Base-by-base conservation (phyloP, 37 sponge, comb jelly and placozoan genomes). In the Spongilla lacustris region DNA sequence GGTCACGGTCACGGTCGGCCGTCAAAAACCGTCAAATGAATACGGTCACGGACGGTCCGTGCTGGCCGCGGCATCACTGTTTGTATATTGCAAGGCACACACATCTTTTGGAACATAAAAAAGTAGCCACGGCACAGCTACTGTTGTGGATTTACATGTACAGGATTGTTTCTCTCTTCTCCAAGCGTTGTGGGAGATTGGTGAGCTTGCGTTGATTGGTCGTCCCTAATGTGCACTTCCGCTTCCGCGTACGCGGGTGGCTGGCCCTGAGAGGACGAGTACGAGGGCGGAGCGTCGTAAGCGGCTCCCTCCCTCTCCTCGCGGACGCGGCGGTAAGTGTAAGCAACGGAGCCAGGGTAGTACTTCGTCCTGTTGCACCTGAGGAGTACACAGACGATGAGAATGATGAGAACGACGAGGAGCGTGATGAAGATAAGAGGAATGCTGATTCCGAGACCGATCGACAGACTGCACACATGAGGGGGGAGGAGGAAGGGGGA, bases 211-310 rank as follows among this genome's bases (percentile, higher is more conserved):
- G 75, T 78, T 11, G 37, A 69, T 0, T 77, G 77, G 46, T 34
- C 69, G 35, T 75, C 76, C 5, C 77, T 36, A 34, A 58, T 58
- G 19, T 58, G 58, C 58, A 58, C 86, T 33, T 93, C 93, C 22
- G 48, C 73, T 36, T 85, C 78, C 4, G 91, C 50, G 77, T 94
- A 94, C 12, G 83, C 33, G 31, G 95, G 95, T 8, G 88, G 83
- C 67, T 81, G 87, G 10, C 68, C 50, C 27, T 66, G 37, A 36
- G 77, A 33, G 69, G 70, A 67, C 13, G 81, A 33, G 71, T 91
- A 91, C 21, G 87, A 78, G 38, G 91, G 91, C 27, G 91, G 91
- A 9, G 86, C 83, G 2, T 68, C 38, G 12, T 10, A 8, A 1
- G 19, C 19, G 12, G 21, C 58, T 19, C 58, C 11, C 79, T 22